phyloP scores from a whole-genome alignment of 1,140 invertebrate species.

The Armadillidium nasatum region DNA sequence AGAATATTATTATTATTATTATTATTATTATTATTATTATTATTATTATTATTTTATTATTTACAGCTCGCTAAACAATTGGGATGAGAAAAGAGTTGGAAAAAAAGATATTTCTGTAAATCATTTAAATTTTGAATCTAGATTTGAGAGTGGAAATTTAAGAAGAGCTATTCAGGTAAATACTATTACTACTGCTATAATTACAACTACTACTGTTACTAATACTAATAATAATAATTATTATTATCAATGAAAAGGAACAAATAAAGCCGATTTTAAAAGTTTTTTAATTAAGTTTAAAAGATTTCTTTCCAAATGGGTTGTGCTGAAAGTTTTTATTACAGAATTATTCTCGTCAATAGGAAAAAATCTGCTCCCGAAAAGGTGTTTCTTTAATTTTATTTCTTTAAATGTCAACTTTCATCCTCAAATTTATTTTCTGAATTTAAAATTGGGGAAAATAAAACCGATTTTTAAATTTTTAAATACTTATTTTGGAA shows the following conservation, averaged over 20 bases:
- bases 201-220: not conserved
- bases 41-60: not conserved
- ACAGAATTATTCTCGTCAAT: too few species aligned
- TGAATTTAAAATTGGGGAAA: too few species aligned
- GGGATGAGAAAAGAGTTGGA: constrained; percentile 43
- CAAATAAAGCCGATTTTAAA: not conserved
- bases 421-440: too few species aligned
- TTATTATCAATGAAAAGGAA: not conserved
- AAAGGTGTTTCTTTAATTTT: too few species aligned
- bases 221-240: not conserved
- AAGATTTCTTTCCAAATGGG: not conserved
- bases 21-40: constrained; percentile 11
- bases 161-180: constrained; percentile 75
- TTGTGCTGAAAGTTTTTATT: too few species aligned
- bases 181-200: not conserved
- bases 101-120: constrained; percentile 47
- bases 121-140: constrained; percentile 72
- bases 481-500: too few species aligned
- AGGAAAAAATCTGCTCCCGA: too few species aligned
- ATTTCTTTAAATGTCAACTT: too few species aligned
- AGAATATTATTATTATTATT: not conserved
- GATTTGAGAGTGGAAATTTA: constrained; percentile 87
- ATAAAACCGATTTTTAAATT: too few species aligned
- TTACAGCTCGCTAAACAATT: constrained; percentile 30
- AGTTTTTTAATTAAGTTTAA: not conserved